Base-by-base conservation (phyloP, 23 tunicate genomes). In the Clavelina lepadiformis region DNA sequence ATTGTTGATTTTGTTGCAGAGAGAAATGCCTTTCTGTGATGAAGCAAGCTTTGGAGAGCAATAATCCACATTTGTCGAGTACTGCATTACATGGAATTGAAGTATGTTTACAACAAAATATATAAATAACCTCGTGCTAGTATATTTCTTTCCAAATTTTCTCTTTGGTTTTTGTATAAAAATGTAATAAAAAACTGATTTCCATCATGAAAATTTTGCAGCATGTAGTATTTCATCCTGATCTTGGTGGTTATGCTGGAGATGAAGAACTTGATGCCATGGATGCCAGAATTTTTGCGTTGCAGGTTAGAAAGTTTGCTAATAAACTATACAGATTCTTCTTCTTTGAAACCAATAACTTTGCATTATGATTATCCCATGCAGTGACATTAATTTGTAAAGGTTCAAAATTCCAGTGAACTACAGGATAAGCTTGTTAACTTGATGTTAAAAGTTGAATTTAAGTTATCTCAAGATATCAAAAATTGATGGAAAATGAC, bases 231-330 rank as follows among this genome's bases (percentile, higher is more conserved):
- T 35, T 65, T 35, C 82, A 76, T 51, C 82, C 82, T 25, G 65
- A 76, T 76, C 32, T 76, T 44, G 82, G 66, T 65, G 82, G 82
- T 1, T 27, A 65, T 38, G 68, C 82, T 18, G 80, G 80, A 1
- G 82, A 76, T 54, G 82, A 76, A 31, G 66, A 76, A 25, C 71
- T 66, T 28, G 82, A 76, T 55, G 55, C 82, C 1, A 65, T 76
- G 82, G 82, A 76, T 56, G 59, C 73, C 22, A 65, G 73, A 38
- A 65, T 76, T 7, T 76, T 76, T 76, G 82, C 56, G 26, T 29
- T 76, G 30, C 82, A 76, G 56, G 82, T 76, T 26, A 5, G 69
- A 25, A n/a, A 56, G 2, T 35, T 20, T 3, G 3, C 35, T 31
- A 21, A 3, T 3, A 2, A 3, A 4, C 49, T 41, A 8, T 11